Evolutionary conservation across 2,797 vertebrate species (phyloP).

Genomic region (Thamnophis elegans): DNA sequence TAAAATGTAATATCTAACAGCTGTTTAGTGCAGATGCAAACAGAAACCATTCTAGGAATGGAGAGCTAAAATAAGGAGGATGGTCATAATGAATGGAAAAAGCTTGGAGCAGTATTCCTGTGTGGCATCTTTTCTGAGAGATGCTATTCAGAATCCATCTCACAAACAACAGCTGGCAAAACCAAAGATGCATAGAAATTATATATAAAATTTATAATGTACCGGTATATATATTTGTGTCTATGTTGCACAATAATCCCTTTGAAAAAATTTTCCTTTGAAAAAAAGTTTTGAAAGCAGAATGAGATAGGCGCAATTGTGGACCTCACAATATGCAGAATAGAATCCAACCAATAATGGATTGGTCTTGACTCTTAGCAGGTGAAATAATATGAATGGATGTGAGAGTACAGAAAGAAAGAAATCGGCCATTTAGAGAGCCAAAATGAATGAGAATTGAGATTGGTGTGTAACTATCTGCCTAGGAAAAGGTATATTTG

Average conservation of each 20-base stretch:
- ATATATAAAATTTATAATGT: neutral
- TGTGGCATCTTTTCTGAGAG: neutral
- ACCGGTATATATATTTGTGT: neutral
- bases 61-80: neutral
- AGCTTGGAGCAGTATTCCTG: neutral
- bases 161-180: neutral
- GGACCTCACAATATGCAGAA: neutral
- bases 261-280: neutral
- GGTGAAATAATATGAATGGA: neutral
- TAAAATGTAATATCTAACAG: constrained; percentile 11
- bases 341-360: neutral
- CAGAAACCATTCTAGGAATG: neutral
- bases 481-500: neutral
- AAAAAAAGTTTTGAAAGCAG: neutral
- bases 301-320: neutral
- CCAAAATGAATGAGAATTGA: neutral
- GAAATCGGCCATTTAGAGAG: neutral
- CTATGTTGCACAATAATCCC: neutral
- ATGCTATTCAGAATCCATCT: neutral
- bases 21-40: constrained; percentile 6
- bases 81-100: neutral
- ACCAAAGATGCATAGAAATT: neutral
- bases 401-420: neutral
- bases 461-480: neutral
- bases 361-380: neutral